Conservation (phyloP, 2,113 vertebrate genomes). For the Embiotoca jacksoni region DNA sequence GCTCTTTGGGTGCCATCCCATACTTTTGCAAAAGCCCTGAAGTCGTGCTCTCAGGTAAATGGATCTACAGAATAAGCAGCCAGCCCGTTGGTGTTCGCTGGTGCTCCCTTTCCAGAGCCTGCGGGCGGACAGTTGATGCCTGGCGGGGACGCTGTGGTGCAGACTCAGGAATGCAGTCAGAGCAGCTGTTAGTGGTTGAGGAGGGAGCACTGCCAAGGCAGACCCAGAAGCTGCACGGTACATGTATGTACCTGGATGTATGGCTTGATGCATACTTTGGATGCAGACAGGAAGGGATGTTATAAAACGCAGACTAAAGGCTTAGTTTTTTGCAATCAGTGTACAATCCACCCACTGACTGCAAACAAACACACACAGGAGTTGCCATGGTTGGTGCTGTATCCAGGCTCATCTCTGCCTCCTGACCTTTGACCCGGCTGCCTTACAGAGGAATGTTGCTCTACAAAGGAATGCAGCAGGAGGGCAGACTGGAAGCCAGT, state of each 20-base stretch:
- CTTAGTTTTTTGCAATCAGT: not conserved
- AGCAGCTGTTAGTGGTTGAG: slow-evolving; percentile 68
- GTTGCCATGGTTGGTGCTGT: not conserved
- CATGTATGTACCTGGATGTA: slow-evolving; percentile 47
- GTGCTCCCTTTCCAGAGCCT: slow-evolving; percentile 21
- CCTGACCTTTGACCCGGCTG: slow-evolving; percentile 56
- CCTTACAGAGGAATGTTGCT: slow-evolving; percentile 43
- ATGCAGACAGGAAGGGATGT: not conserved
- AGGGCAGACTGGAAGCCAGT: slow-evolving; percentile 15
- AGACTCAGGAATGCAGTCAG: slow-evolving; percentile 72
- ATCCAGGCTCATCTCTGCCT: slow-evolving; percentile 13
- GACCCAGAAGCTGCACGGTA: slow-evolving; percentile 4
- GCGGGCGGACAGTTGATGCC: slow-evolving; percentile 32
- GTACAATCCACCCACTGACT: not conserved
- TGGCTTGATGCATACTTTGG: not conserved
- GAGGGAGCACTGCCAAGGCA: slow-evolving; percentile 39
- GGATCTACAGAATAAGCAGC: slow-evolving; percentile 2
- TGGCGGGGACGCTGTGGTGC: slow-evolving; percentile 50
- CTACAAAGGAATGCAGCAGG: slow-evolving; percentile 56
- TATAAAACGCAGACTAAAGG: not conserved
- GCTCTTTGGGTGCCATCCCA: slow-evolving; percentile 1
- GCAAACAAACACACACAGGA: not conserved
- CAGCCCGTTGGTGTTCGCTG: not conserved
- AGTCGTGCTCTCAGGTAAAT: slow-evolving; percentile 49
- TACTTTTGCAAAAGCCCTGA: slow-evolving; percentile 39